Evolutionary conservation across 2,888 invertebrate genomes (phyloP).

Genomic region (Zaprionus obscuricornis): DNA sequence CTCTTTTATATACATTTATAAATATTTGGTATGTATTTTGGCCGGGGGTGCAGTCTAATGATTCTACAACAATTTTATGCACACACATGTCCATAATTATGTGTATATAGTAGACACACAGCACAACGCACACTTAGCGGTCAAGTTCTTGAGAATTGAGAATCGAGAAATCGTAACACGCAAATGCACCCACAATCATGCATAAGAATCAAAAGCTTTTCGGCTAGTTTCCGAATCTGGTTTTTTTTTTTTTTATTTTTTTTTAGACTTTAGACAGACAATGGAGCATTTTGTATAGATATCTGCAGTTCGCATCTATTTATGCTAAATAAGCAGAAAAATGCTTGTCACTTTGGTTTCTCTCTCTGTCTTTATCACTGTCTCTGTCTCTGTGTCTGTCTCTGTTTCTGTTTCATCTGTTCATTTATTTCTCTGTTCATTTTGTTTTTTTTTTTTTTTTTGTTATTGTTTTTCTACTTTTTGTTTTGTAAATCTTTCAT

Average conservation of each 20-base stretch:
- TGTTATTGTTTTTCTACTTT: neutral
- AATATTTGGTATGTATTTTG: conserved; percentile 34
- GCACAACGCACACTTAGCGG: conserved; percentile 5
- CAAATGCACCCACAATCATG: conserved; percentile 52
- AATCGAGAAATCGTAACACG: conserved; percentile 15
- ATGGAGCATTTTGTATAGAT: conserved; percentile 33
- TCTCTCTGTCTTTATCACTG: conserved; percentile 31
- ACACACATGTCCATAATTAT: conserved; percentile 58
- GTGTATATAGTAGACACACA: conserved; percentile 9
- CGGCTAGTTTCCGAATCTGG: neutral
- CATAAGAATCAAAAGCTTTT: conserved; percentile 1
- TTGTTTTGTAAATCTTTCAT: conserved; percentile 25
- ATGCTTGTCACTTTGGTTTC: conserved; percentile 56
- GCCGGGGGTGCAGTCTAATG: conserved; percentile 76
- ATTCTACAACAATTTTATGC: conserved; percentile 76
- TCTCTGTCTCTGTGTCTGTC: conserved; percentile 31
- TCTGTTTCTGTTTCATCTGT: conserved; percentile 19
- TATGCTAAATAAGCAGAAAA: conserved; percentile 64
- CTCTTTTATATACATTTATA: conserved; percentile 10
- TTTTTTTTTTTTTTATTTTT: too few species aligned
- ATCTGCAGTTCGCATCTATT: conserved; percentile 70
- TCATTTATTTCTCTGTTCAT: conserved; percentile 10
- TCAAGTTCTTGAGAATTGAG: neutral
- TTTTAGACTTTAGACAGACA: conserved; percentile 29
- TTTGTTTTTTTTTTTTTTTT: conserved; percentile 31